A percentile compares a stretch with the other conserved stretches of the same genome.
Conservation (phyloP, 2,888 invertebrate species). For the Eurytoma adleriae region DNA sequence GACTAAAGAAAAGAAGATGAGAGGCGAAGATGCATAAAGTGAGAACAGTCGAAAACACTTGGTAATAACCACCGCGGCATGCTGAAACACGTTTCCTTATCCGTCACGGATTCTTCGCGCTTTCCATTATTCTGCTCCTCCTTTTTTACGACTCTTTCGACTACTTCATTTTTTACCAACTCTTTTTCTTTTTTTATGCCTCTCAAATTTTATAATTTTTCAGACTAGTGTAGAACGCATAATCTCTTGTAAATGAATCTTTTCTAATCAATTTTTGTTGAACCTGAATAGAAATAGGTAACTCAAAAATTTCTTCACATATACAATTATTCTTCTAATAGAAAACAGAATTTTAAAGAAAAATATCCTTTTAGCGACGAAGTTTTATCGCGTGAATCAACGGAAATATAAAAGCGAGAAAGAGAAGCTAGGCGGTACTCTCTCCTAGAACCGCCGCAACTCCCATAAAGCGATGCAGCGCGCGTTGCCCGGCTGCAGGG, state of each 20-base stretch:
- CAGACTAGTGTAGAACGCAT: neutral
- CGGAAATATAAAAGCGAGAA: too few species aligned
- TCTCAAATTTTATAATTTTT: conserved; percentile 8
- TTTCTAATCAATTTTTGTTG: too few species aligned
- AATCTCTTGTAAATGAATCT: too few species aligned
- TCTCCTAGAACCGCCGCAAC: conserved; percentile 42
- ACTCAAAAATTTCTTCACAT: too few species aligned
- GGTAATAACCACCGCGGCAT: conserved; percentile 65
- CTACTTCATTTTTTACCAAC: conserved; percentile 8
- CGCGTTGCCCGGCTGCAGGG: conserved; percentile 52
- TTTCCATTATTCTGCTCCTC: conserved; percentile 58
- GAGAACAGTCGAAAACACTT: conserved; percentile 47
- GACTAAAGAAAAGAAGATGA: conserved; percentile 49
- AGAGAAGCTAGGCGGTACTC: neutral
- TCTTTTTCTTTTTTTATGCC: conserved; percentile 38
- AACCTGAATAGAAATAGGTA: too few species aligned
- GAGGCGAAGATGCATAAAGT: conserved; percentile 51
- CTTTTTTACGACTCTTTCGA: conserved; percentile 48
- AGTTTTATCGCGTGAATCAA: too few species aligned
- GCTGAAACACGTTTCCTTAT: conserved; percentile 72
- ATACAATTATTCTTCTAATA: too few species aligned
- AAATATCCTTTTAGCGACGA: too few species aligned
- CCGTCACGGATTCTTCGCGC: conserved; percentile 68
- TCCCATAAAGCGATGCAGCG: neutral
- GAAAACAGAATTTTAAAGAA: too few species aligned